phyloP scores from a whole-genome alignment of 2,888 invertebrate genomes.

The Pachydiplax longipennis region DNA sequence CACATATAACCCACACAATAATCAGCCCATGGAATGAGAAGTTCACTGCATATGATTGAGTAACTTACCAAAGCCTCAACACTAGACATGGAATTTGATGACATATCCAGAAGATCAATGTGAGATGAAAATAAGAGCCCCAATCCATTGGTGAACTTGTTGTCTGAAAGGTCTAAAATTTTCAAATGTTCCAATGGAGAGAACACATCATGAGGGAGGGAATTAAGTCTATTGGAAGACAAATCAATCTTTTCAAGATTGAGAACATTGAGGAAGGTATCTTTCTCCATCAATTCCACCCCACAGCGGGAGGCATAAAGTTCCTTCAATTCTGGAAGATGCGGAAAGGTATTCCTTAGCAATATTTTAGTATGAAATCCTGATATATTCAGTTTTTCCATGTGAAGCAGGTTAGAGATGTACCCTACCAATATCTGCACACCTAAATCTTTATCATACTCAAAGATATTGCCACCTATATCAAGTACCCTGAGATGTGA shows the following conservation, averaged over 20 bases:
- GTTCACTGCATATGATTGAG: too few species aligned
- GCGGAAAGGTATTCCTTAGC: neutral
- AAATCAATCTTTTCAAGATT: neutral
- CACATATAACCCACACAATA: too few species aligned
- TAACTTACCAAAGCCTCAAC: neutral
- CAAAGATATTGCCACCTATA: neutral
- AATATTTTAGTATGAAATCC: neutral
- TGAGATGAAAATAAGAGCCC: neutral
- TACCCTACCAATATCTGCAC: neutral
- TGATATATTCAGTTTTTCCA: neutral
- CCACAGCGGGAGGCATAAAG: neutral
- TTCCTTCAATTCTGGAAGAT: neutral
- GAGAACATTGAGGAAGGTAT: neutral
- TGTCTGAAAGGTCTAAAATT: slow-evolving; percentile 45
- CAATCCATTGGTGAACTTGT: slow-evolving; percentile 18
- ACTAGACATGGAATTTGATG: neutral
- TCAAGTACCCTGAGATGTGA: neutral
- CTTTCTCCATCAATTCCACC: neutral
- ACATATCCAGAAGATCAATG: neutral
- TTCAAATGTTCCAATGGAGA: neutral
- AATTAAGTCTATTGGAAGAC: neutral
- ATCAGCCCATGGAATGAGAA: too few species aligned
- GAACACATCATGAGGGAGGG: neutral
- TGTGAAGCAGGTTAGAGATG: neutral
- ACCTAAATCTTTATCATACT: neutral